Conservation (phyloP, 1,140 invertebrate genomes). For the Argopecten irradians region DNA sequence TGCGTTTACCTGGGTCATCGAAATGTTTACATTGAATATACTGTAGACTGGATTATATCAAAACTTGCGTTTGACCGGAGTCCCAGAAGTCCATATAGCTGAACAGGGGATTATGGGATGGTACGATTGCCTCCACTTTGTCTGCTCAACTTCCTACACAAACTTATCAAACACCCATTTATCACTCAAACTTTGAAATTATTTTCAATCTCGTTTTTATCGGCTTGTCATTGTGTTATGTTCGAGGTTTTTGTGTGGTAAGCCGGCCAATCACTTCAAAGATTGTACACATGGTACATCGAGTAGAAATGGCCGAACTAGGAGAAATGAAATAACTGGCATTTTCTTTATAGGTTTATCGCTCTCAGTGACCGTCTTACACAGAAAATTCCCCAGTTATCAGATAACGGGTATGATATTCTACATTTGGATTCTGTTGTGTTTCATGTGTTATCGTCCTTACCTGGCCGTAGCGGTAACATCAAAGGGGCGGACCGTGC, state of each 20-base stretch:
- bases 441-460: slow-evolving; percentile 7
- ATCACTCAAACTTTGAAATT: slow-evolving; percentile 23
- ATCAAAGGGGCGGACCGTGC: slow-evolving; percentile 6
- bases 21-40: not conserved
- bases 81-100: not conserved
- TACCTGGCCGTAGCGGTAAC: slow-evolving; percentile 1
- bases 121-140: slow-evolving; percentile 20
- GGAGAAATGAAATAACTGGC: not conserved
- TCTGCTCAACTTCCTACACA: slow-evolving; percentile 20
- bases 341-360: slow-evolving; percentile 7
- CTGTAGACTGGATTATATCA: not conserved
- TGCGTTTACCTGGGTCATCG: too few relatives aligned
- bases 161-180: slow-evolving; percentile 22
- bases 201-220: slow-evolving; percentile 23
- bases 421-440: not conserved
- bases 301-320: not conserved
- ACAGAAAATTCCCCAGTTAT: not conserved
- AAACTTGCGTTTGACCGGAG: not conserved
- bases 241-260: slow-evolving; percentile 5
- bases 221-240: slow-evolving; percentile 8
- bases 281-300: not conserved
- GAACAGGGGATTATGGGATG: slow-evolving; percentile 14
- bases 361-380: slow-evolving; percentile 5
- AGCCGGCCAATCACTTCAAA: slow-evolving; percentile 20
- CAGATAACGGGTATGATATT: slow-evolving; percentile 4